A percentile compares a stretch with the other conserved stretches of the same genome.
phyloP scores from a whole-genome alignment of 2,888 invertebrate genomes.

The Girardia tigrina region DNA sequence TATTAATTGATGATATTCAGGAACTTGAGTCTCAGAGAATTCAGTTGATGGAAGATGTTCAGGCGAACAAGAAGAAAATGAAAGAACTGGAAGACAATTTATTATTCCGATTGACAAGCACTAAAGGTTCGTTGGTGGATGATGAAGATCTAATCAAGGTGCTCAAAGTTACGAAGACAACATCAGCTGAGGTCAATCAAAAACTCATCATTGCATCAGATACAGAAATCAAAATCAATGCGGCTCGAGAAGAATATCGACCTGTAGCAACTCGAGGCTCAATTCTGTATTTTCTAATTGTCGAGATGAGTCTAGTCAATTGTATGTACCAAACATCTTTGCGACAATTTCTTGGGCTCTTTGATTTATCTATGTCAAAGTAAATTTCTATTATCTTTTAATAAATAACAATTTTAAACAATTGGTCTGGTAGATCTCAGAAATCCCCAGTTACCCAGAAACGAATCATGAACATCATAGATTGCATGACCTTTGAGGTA shows the following conservation, averaged over 20 bases:
- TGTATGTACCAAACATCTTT: constrained; percentile 90
- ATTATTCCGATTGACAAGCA: constrained; percentile 74
- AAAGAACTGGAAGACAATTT: constrained; percentile 84
- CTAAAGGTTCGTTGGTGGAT: constrained; percentile 75
- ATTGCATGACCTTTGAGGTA: constrained; percentile 74
- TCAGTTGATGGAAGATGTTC: constrained; percentile 78
- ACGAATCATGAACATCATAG: constrained; percentile 64
- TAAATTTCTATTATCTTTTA: no score
- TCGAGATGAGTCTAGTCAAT: constrained; percentile 90
- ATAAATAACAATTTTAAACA: no score
- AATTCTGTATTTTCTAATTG: constrained; percentile 82
- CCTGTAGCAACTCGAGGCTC: constrained; percentile 84
- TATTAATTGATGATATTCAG: no score
- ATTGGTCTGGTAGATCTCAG: constrained; percentile 54
- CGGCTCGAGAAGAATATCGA: constrained; percentile 80
- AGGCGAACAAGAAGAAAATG: constrained; percentile 86
- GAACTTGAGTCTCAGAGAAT: constrained; percentile 85
- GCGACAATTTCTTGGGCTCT: constrained; percentile 78
- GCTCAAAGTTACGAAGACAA: constrained; percentile 68
- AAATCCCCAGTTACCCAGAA: constrained; percentile 72
- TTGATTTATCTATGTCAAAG: constrained; percentile 73
- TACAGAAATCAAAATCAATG: constrained; percentile 59
- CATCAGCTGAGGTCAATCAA: constrained; percentile 62
- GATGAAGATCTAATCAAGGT: constrained; percentile 84
- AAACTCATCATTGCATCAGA: constrained; percentile 55